These are phyloP conservation scores for Colletes gigas DNA, from an alignment of 1,140 invertebrate species.

Conservation along the genomic window DNA sequence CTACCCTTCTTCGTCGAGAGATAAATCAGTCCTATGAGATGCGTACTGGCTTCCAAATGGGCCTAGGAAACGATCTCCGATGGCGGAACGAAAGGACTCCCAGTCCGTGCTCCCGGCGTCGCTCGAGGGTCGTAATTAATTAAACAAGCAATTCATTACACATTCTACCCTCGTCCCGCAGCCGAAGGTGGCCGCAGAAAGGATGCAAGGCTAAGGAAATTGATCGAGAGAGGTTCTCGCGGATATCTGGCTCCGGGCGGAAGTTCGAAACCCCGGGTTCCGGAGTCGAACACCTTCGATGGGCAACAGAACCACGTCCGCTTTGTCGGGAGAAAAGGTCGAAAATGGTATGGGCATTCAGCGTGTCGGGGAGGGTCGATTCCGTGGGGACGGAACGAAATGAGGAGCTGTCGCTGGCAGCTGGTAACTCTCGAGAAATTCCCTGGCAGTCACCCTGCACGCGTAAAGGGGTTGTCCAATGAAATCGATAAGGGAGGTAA, in stretches of 20 bases:
- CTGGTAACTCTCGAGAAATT: conserved; percentile 77
- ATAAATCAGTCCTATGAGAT: conserved; percentile 46
- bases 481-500: conserved; percentile 73
- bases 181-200: conserved; percentile 71
- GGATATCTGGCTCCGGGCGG: conserved; percentile 26
- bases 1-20: neutral
- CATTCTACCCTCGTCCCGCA: conserved; percentile 77
- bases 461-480: conserved; percentile 69
- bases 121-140: conserved; percentile 79
- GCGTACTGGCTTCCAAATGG: conserved; percentile 16
- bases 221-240: conserved; percentile 74
- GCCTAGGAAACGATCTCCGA: conserved; percentile 2
- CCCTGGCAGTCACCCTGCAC: conserved; percentile 69
- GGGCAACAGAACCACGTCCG: conserved; percentile 12
- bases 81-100: conserved; percentile 9
- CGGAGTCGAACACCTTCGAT: conserved; percentile 30
- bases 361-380: conserved; percentile 26
- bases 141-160: conserved; percentile 82
- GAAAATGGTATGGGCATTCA: conserved; percentile 31
- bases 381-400: conserved; percentile 66
- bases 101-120: conserved; percentile 22
- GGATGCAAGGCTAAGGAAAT: conserved; percentile 76
- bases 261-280: conserved; percentile 47
- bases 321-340: conserved; percentile 40
- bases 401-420: conserved; percentile 77